A percentile compares a stretch with the other conserved stretches of the same genome.
phyloP scores from a whole-genome alignment of 2,888 invertebrate genomes.

The Sarcophaga rosellei region DNA sequence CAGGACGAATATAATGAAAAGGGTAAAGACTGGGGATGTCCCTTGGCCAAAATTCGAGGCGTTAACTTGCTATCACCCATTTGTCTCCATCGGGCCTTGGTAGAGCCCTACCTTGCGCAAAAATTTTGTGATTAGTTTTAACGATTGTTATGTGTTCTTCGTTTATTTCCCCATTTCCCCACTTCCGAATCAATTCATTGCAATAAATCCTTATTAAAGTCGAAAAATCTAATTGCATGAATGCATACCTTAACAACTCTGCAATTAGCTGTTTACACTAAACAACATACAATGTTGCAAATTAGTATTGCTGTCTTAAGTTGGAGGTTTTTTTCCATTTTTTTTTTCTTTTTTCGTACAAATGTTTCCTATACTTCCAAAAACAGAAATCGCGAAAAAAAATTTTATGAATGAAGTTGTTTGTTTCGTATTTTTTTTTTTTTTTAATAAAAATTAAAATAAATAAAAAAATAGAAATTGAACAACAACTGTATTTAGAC shows the following conservation, averaged over 20 bases:
- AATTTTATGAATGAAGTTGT: conserved; percentile 62
- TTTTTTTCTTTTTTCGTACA: neutral
- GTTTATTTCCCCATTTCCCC: no score
- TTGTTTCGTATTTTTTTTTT: conserved; percentile 38
- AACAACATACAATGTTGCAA: conserved; percentile 43
- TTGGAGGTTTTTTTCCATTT: neutral
- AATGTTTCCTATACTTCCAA: conserved; percentile 45
- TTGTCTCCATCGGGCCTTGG: no score
- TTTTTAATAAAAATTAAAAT: neutral
- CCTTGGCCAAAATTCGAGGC: no score
- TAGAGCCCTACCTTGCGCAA: no score
- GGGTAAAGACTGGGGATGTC: no score
- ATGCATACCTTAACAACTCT: neutral
- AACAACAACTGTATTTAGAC: conserved; percentile 1
- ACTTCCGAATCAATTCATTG: no score
- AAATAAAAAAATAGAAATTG: neutral
- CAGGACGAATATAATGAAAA: no score
- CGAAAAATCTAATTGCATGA: neutral
- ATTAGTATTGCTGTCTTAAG: conserved; percentile 36
- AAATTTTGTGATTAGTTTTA: no score
- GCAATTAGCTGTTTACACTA: conserved; percentile 2
- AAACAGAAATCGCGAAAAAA: conserved; percentile 3
- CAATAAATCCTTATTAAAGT: no score
- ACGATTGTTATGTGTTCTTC: no score
- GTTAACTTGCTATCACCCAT: no score